Base-by-base conservation (phyloP, 2,113 vertebrate genomes). In the Falcunculus frontatus region DNA sequence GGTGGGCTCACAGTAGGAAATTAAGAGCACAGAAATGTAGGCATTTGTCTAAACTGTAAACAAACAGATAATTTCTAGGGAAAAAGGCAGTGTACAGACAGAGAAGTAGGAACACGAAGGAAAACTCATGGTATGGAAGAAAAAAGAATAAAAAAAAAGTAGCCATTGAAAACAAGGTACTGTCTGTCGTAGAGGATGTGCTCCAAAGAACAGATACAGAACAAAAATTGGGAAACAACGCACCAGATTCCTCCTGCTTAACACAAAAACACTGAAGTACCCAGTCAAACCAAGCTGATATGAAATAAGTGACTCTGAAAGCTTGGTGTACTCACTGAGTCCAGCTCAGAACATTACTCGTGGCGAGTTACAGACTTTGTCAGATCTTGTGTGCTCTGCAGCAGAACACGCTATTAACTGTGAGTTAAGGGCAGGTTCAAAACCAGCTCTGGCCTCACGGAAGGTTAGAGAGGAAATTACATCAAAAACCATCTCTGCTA, bases 11-110 rank as follows among this genome's bases (percentile, higher is more conserved):
- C 0, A 0, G 6, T 11, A 49, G 56, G 56, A 39, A 90, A 77
- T 74, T 15, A 72, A 53, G 77, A 88, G 87, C 72, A 77, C 35
- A 70, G 52, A 88, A 96, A 96, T 32, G 44, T 39, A 97, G 95
- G 37, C 35, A 16, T 91, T 90, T 84, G 75, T 39, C 68, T 63
- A 20, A 96, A 90, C 72, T 63, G 75, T 95, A 94, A 97, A 90
- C 79, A 96, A 94, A 91, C 72, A 94, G 82, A 92, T 78, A 65
- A 96, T 77, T 91, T 73, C 46, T 70, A 64, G 13, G 49, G 65
- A 0, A 21, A 84, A 44, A 69, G 16, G 52, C 52, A 75, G 19
- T 1, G 11, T 25, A 72, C 9, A 60, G 60, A 9, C 30, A 59
- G 59, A 81, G 46, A 30, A 47, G 70, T 10, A 59, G 46, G 30